These are phyloP conservation scores for Sebastes oblongus DNA, from an alignment of 2,797 vertebrate species.

Conservation along the genomic window DNA sequence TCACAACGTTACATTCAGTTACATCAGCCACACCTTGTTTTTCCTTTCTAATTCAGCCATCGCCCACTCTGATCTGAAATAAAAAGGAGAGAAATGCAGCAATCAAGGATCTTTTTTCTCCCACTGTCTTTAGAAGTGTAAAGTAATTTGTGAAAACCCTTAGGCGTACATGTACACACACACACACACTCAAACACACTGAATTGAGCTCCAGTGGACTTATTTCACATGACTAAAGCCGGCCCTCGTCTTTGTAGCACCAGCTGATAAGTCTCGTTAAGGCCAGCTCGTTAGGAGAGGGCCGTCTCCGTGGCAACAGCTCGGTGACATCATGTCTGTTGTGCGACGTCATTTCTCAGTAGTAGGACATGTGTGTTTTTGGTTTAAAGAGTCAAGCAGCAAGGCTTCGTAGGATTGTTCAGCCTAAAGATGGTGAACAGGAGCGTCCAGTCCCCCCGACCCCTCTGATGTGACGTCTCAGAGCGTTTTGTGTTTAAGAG, in stretches of 20 bases:
- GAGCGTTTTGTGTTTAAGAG: not conserved
- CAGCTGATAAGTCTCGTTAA: conserved; percentile 70
- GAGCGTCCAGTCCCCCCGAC: not conserved
- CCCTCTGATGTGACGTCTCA: not conserved
- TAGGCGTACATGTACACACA: not conserved
- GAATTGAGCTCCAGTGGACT: conserved; percentile 17
- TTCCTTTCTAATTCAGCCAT: conserved; percentile 32
- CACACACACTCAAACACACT: not conserved
- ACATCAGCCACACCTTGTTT: conserved; percentile 72
- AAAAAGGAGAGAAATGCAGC: conserved; percentile 41
- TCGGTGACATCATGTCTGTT: conserved; percentile 49
- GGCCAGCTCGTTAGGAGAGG: conserved; percentile 62
- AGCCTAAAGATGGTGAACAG: not conserved
- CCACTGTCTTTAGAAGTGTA: conserved; percentile 33
- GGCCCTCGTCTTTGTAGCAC: conserved; percentile 46
- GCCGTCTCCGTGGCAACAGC: conserved; percentile 70
- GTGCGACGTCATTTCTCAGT: conserved; percentile 13
- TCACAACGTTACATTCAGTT: conserved; percentile 74
- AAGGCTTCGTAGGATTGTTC: conserved; percentile 4
- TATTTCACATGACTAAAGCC: conserved; percentile 36
- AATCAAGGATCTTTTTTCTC: conserved; percentile 33
- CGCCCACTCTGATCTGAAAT: conserved; percentile 43
- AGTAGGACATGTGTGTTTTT: conserved; percentile 48
- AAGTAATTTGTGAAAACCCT: conserved; percentile 50
- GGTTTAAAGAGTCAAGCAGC: conserved; percentile 65